Evolutionary conservation across 2,888 invertebrate species (phyloP).

Genomic region (Cephus spinipes): DNA sequence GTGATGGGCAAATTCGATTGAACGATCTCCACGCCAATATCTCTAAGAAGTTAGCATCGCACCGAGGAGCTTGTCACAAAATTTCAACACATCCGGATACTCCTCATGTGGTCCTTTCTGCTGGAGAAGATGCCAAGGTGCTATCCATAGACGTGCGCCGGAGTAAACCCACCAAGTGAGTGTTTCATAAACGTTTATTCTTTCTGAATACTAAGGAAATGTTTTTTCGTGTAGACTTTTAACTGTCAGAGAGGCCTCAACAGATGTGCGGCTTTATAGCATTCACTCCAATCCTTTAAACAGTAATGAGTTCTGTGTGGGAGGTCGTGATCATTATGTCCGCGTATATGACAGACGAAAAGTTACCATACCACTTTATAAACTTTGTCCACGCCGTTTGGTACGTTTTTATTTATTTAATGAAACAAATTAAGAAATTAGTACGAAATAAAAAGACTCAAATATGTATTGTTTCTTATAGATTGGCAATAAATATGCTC

Average conservation of each 20-base stretch:
- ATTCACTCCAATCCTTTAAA: constrained; percentile 86
- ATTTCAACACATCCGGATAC: constrained; percentile 80
- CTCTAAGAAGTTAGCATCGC: constrained; percentile 73
- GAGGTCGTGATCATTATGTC: constrained; percentile 84
- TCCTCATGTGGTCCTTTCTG: constrained; percentile 84
- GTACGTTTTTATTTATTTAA: constrained; percentile 50
- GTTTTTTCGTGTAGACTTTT: constrained; percentile 66
- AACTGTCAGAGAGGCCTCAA: constrained; percentile 70
- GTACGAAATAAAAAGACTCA: background rate
- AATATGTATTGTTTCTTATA: constrained; percentile 16
- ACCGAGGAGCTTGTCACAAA: constrained; percentile 87
- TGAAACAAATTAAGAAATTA: background rate
- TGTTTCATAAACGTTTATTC: constrained; percentile 21
- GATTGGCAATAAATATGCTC: constrained; percentile 66
- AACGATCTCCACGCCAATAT: constrained; percentile 69
- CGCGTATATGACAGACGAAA: constrained; percentile 81
- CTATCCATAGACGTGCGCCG: constrained; percentile 85
- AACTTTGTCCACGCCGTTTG: constrained; percentile 75
- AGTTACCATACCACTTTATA: constrained; percentile 68
- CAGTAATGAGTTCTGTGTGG: constrained; percentile 82
- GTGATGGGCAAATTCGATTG: constrained; percentile 87
- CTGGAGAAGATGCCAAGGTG: constrained; percentile 89
- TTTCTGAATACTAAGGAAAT: background rate
- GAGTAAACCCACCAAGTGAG: constrained; percentile 74
- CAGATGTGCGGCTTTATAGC: constrained; percentile 85